These are phyloP conservation scores for Prionailurus viverrinus DNA, from an alignment of 2,113 vertebrate genomes.

Conservation along the genomic window DNA sequence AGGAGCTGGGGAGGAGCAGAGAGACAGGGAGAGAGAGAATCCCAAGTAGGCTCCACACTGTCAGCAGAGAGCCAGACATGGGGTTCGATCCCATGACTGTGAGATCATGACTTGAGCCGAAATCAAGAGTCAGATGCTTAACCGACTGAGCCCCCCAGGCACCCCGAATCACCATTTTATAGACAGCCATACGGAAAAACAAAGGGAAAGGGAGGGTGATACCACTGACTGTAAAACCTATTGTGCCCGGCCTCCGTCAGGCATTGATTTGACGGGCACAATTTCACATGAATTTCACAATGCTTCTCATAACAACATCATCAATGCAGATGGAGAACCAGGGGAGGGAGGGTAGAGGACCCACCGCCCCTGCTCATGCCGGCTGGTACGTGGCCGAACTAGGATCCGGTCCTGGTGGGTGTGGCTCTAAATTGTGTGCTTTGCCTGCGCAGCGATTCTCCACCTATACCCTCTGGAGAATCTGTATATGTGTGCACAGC, in stretches of 20 bases:
- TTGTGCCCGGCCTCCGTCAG: neutral
- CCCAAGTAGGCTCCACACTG: too few relatives aligned
- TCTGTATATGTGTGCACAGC: neutral
- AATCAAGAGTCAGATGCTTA: too few relatives aligned
- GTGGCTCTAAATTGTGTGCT: neutral
- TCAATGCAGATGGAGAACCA: neutral
- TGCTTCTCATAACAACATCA: neutral
- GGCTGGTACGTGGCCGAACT: neutral
- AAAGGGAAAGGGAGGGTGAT: neutral
- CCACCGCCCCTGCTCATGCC: rapidly evolving
- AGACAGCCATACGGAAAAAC: neutral
- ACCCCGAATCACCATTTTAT: neutral
- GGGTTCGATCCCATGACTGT: too few relatives aligned
- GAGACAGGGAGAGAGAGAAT: too few relatives aligned
- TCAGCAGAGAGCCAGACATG: too few relatives aligned
- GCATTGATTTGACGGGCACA: neutral
- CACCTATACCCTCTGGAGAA: neutral
- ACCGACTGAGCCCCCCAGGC: too few relatives aligned
- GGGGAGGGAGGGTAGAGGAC: neutral
- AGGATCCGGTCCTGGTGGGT: neutral
- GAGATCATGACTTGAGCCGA: too few relatives aligned
- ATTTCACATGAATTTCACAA: neutral
- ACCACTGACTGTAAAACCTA: neutral
- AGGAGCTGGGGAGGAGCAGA: too few relatives aligned
- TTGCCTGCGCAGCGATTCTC: neutral